Evolutionary conservation across 2,888 invertebrate species (phyloP).

Genomic region (Galerucella pusilla): DNA sequence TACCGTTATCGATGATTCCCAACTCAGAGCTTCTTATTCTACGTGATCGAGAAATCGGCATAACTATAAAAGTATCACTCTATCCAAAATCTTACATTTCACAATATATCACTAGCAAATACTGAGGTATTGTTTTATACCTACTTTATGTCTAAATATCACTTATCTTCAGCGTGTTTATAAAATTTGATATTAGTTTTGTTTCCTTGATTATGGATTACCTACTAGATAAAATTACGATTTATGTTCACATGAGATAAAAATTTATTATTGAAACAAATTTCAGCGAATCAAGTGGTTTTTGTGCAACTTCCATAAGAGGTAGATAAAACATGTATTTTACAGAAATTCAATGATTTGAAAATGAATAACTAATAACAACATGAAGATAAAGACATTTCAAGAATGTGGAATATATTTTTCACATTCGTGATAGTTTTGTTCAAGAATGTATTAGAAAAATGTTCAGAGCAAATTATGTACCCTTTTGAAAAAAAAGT

Average conservation of each 20-base stretch:
- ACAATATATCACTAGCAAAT: neutral
- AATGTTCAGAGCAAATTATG: too few species aligned
- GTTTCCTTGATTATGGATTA: constrained; percentile 2
- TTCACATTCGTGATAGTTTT: too few species aligned
- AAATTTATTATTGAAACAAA: neutral
- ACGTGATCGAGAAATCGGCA: neutral
- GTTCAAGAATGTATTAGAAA: too few species aligned
- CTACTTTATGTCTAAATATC: neutral
- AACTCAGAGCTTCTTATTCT: neutral
- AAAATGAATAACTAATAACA: too few species aligned
- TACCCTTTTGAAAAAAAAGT: too few species aligned
- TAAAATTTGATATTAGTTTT: neutral
- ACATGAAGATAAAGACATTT: too few species aligned
- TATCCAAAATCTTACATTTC: neutral
- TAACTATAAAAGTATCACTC: neutral
- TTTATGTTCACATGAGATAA: neutral
- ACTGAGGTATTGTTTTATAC: constrained; percentile 4
- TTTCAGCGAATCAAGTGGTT: neutral
- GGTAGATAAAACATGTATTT: too few species aligned
- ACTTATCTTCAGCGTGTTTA: neutral
- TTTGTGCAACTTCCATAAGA: too few species aligned
- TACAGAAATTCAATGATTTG: too few species aligned
- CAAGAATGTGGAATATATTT: too few species aligned
- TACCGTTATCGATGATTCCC: constrained; percentile 7
- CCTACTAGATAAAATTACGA: neutral